Evolutionary conservation across 1,140 invertebrate species (phyloP).

Genomic region (Stratiolaelaps scimitus): DNA sequence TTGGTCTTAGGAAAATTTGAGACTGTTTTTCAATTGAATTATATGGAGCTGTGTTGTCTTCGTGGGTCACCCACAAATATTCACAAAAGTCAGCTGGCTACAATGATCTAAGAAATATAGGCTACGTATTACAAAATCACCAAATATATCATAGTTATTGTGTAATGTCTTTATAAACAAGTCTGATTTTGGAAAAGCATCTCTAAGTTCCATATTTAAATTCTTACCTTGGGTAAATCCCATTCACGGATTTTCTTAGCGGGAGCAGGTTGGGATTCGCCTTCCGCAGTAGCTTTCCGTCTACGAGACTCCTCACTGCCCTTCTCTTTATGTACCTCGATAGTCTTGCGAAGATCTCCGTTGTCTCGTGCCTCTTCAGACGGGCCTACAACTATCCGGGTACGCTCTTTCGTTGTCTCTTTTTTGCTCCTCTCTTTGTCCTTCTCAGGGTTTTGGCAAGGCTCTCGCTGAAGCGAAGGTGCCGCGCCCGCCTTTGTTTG

Average conservation of each 20-base stretch:
- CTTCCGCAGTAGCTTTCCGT: background rate
- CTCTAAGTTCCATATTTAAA: background rate
- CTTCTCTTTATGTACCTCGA: slow-evolving; percentile 13
- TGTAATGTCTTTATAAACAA: no score
- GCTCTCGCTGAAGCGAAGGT: background rate
- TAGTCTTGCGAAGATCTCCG: slow-evolving; percentile 3
- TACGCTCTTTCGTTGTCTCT: background rate
- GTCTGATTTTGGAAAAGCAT: no score
- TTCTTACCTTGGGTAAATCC: slow-evolving; percentile 17
- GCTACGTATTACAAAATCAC: no score
- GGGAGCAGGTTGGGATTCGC: background rate
- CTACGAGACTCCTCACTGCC: no score
- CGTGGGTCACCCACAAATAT: no score
- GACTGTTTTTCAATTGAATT: no score
- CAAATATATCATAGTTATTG: no score
- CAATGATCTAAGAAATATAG: no score
- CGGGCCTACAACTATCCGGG: background rate
- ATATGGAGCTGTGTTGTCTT: no score
- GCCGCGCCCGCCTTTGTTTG: background rate
- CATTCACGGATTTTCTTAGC: slow-evolving; percentile 18
- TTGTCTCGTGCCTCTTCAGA: slow-evolving; percentile 10
- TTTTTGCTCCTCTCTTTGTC: background rate
- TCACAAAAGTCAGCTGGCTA: no score
- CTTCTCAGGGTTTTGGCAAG: background rate
- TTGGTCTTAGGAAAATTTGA: no score